Evolutionary conservation across 2,113 vertebrate species (phyloP).

Genomic region (Cynocephalus volans): DNA sequence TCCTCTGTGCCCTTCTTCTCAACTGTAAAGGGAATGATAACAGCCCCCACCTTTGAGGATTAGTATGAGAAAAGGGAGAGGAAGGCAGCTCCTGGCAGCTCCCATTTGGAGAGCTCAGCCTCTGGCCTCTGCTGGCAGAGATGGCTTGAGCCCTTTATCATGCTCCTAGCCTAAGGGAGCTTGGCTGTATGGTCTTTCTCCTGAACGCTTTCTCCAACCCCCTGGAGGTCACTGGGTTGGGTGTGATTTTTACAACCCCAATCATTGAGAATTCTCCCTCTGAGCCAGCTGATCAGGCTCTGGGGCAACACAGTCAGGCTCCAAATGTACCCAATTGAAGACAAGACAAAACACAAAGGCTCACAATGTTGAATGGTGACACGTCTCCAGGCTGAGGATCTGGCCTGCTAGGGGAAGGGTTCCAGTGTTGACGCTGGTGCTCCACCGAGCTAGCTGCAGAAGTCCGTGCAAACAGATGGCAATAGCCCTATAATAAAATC

Average conservation of each 20-base stretch:
- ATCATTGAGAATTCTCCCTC: constrained; percentile 76
- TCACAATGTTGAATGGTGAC: constrained; percentile 42
- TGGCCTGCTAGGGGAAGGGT: constrained; percentile 40
- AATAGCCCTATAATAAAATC: constrained; percentile 29
- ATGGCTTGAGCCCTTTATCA: not conserved
- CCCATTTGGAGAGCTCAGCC: not conserved
- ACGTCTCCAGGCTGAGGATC: constrained; percentile 13
- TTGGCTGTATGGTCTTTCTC: constrained; percentile 48
- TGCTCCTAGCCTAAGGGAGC: constrained; percentile 16
- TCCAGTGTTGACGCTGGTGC: not conserved
- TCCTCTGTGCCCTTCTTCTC: constrained; percentile 29
- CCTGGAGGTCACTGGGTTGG: constrained; percentile 41
- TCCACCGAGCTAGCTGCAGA: constrained; percentile 45
- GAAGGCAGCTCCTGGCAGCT: not conserved
- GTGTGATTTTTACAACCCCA: not conserved
- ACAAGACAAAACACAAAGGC: constrained; percentile 65
- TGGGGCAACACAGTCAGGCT: constrained; percentile 65
- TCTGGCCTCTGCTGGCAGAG: not conserved
- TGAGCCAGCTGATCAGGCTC: constrained; percentile 44
- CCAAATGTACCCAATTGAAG: constrained; percentile 74
- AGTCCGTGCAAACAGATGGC: constrained; percentile 51
- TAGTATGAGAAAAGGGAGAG: constrained; percentile 8
- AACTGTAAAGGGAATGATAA: not conserved
- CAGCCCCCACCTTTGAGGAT: not conserved
- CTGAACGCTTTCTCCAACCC: not conserved